Base-by-base conservation (phyloP, 2,113 vertebrate species). In the Bubo scandiacus region DNA sequence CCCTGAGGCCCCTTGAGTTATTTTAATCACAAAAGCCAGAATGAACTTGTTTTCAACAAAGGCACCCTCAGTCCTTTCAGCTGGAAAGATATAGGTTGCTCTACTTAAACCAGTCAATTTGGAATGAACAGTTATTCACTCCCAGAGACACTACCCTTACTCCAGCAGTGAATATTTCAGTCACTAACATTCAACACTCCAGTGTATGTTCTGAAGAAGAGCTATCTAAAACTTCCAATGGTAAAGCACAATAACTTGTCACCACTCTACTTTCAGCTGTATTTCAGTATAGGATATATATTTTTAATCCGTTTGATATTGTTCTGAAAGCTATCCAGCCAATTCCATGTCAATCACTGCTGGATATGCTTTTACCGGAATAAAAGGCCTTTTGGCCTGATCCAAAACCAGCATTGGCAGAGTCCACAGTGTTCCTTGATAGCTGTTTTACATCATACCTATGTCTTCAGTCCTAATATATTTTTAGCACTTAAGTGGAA, bases 401-500 rank as follows among this genome's bases (percentile, higher is more conserved):
- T 90, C 58, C 81, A 95, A 90, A 59, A 66, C 51, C 63, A 94
- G 78, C 84, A 17, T 67, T 96, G 59, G 94, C 78, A 94, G 30
- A 84, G 80, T 40, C 77, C 81, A 92, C 34, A 47, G 71, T 88
- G 92, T 90, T 96, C 91, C 95, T 88, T 97, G 92, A 95, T 78
- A 96, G 95, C 84, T 88, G 74, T 77, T 95, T 95, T 78, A 80
- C 84, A 91, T 94, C 95, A 95, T 22, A 86, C 70, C 52, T 22
- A 5, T 51, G 90, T 81, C 91, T 94, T 25, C 92, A 59, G 91
- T 23, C 42, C 84, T 47, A 66, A 86, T 13, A 29, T 95, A 95
- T 90, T 97, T 95, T 97, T 90, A 95, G 91, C 71, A 26, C 43
- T 75, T 78, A 83, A 81, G 79, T 72, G 87, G 86, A 82, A 95